Conservation (phyloP, 2,888 invertebrate genomes). For the Stenurella melanura region DNA sequence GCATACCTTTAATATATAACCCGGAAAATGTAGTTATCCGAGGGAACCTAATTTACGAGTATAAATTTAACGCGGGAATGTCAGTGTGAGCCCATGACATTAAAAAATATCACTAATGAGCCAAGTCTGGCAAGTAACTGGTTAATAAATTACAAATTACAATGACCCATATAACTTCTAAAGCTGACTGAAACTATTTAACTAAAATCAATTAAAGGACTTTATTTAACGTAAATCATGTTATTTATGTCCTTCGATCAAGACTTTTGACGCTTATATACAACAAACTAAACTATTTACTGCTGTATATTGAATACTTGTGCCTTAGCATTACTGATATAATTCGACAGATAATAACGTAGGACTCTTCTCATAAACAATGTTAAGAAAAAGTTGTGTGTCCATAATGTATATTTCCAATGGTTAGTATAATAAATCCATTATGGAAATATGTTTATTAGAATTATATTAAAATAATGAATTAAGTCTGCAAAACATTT, state of each 20-base stretch:
- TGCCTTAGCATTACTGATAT: conserved; percentile 10
- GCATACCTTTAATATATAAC: conserved; percentile 54
- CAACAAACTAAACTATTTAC: conserved; percentile 17
- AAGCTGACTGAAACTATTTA: conserved; percentile 47
- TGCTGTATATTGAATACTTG: conserved; percentile 3
- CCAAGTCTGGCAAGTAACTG: conserved; percentile 60
- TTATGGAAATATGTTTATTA: background rate
- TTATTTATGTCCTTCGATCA: conserved; percentile 12
- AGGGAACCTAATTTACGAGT: conserved; percentile 56
- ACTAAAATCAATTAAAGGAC: conserved; percentile 50
- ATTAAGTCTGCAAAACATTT: no score
- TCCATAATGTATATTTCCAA: background rate
- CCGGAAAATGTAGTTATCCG: conserved; percentile 57
- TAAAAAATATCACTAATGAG: conserved; percentile 63
- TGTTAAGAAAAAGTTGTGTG: background rate
- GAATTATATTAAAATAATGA: background rate
- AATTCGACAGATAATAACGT: background rate
- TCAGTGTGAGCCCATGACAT: conserved; percentile 56
- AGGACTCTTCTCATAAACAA: background rate
- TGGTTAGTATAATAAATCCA: background rate
- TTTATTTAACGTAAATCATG: conserved; percentile 35
- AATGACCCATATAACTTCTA: conserved; percentile 62
- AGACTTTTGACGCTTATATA: conserved; percentile 14
- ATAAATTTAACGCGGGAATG: conserved; percentile 60
- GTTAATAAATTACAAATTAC: conserved; percentile 63